Percentiles rank a stretch among this genome's conserved stretches.
Conservation (phyloP, 2,113 vertebrate species). For the Amphilophus citrinellus region DNA sequence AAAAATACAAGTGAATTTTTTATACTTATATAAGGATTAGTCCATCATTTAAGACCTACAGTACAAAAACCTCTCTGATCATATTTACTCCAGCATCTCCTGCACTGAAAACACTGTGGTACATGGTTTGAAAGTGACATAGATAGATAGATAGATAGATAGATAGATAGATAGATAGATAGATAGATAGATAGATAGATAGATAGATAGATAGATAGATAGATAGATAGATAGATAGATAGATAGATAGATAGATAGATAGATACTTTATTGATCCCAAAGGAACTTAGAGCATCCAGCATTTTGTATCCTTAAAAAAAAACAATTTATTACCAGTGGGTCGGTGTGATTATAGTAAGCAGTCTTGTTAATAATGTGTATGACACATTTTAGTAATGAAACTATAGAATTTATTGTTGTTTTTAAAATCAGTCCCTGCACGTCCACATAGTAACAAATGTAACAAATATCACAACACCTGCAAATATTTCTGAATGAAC, state of each 20-base stretch:
- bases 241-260: too few relatives aligned
- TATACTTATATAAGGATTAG: neutral
- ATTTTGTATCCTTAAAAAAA: too few relatives aligned
- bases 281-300: too few relatives aligned
- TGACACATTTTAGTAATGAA: too few relatives aligned
- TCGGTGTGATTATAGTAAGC: too few relatives aligned
- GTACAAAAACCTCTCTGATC: neutral
- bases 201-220: neutral
- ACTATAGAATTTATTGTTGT: neutral
- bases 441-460: neutral
- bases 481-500: neutral
- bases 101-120: neutral
- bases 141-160: too few relatives aligned
- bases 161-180: too few relatives aligned
- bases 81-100: neutral
- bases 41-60: neutral
- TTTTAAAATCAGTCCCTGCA: neutral
- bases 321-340: too few relatives aligned
- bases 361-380: too few relatives aligned
- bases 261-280: too few relatives aligned
- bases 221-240: too few relatives aligned
- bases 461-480: neutral
- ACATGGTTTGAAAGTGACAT: neutral
- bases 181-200: too few relatives aligned
- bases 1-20: neutral